Conservation (phyloP, 2,797 vertebrate species). For the Chaunax sp. region DNA sequence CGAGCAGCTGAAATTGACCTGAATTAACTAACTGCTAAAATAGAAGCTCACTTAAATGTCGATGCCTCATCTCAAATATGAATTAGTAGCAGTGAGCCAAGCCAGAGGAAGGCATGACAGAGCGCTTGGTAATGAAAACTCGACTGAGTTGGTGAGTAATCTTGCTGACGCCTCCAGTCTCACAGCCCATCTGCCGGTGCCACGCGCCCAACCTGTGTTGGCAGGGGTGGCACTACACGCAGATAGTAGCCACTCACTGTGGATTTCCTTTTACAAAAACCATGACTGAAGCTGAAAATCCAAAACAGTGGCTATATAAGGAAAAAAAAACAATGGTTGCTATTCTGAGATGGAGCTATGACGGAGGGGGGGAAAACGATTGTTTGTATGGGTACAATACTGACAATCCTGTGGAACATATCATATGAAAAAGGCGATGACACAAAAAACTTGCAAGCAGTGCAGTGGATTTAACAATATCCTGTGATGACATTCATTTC, state of each 20-base stretch:
- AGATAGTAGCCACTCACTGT: conserved; percentile 43
- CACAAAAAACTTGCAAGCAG: background rate
- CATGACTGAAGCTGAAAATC: conserved; percentile 25
- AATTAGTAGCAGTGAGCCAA: conserved; percentile 3
- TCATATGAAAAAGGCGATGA: background rate
- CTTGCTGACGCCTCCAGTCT: conserved; percentile 77
- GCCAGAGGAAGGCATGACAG: conserved; percentile 27
- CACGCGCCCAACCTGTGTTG: conserved; percentile 50
- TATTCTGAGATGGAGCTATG: conserved; percentile 33
- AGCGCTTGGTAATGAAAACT: conserved; percentile 34
- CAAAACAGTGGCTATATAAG: background rate
- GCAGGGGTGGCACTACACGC: conserved; percentile 64
- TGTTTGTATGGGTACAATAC: background rate
- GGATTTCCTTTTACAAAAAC: conserved; percentile 21
- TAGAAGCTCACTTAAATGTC: conserved; percentile 12
- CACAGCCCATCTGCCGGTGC: conserved; percentile 73
- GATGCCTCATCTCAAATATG: background rate
- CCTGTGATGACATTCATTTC: background rate
- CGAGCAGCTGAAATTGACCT: conserved; percentile 20
- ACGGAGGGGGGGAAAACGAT: background rate
- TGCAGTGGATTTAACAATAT: background rate
- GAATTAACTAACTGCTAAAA: conserved; percentile 34
- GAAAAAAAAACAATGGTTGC: conserved; percentile 15
- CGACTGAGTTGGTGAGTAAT: conserved; percentile 69
- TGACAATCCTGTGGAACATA: background rate